These are phyloP conservation scores for Amphimedon queenslandica DNA, from an alignment of 37 sponge, comb jelly and placozoan species.

Conservation along the genomic window DNA sequence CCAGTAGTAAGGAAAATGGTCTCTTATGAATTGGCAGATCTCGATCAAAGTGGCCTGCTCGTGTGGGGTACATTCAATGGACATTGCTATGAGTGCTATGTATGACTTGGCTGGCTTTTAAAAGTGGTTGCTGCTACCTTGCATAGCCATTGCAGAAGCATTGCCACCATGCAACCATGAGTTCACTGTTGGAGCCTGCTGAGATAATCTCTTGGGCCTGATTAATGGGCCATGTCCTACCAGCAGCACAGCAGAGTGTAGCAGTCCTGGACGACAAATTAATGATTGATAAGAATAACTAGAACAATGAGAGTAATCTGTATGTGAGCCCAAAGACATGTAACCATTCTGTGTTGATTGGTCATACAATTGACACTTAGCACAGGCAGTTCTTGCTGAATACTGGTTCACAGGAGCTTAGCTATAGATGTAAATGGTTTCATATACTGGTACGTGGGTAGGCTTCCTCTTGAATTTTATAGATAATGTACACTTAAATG, in stretches of 20 bases:
- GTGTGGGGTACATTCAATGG: conserved; percentile 59
- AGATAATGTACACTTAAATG: no score
- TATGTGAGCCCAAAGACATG: no score
- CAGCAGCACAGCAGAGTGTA: neutral
- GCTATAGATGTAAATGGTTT: no score
- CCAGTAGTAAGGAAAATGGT: no score
- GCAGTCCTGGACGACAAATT: neutral
- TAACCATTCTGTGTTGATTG: no score
- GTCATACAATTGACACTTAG: neutral
- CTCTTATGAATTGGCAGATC: conserved; percentile 85
- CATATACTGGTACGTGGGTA: neutral
- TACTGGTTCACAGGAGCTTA: no score
- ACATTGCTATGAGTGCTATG: conserved; percentile 94
- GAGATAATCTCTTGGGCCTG: neutral
- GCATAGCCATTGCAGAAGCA: no score
- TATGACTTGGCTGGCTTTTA: conserved; percentile 92
- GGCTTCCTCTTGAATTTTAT: neutral
- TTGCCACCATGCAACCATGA: no score
- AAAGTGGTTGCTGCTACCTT: no score
- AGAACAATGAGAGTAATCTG: no score
- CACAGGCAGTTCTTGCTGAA: neutral
- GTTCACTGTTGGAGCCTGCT: neutral
- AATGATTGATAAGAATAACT: neutral
- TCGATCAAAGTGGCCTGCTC: conserved; percentile 81
- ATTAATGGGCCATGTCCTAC: neutral